Conservation (phyloP, 2,797 vertebrate genomes). For the Aldrovandia affinis region DNA sequence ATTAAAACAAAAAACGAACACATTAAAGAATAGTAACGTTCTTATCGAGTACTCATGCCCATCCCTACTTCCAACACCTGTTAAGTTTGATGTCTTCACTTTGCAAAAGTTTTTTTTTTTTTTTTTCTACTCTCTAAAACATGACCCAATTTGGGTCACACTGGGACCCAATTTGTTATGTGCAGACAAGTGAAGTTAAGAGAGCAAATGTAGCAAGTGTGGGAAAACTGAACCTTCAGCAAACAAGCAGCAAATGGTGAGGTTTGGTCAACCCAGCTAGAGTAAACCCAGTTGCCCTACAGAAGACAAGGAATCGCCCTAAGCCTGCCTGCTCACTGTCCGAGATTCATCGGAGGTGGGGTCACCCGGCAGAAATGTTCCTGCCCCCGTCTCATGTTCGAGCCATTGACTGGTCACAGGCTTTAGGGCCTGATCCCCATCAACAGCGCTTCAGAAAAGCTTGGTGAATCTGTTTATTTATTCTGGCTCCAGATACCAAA, state of each 20-base stretch:
- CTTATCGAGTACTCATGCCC: too few species aligned
- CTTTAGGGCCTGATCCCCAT: neutral
- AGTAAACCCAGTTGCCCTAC: neutral
- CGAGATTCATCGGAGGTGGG: neutral
- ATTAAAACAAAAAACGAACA: too few species aligned
- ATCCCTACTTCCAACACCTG: neutral
- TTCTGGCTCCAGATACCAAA: neutral
- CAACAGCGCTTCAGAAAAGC: neutral
- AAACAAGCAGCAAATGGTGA: neutral
- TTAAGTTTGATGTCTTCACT: neutral
- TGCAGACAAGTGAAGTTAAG: neutral
- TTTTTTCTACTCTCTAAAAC: too few species aligned
- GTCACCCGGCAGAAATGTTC: neutral
- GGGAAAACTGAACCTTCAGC: neutral
- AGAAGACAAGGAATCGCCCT: neutral
- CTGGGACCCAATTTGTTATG: too few species aligned
- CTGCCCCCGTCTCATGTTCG: neutral
- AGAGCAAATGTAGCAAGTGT: neutral
- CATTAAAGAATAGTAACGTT: too few species aligned
- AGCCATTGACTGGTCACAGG: neutral
- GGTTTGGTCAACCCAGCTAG: neutral
- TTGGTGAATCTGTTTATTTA: conserved; percentile 2
- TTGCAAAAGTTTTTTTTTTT: neutral
- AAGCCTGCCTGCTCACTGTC: neutral
- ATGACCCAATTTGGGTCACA: too few species aligned